phyloP scores from a whole-genome alignment of 1,140 invertebrate species.

The Propsilocerus akamusi region DNA sequence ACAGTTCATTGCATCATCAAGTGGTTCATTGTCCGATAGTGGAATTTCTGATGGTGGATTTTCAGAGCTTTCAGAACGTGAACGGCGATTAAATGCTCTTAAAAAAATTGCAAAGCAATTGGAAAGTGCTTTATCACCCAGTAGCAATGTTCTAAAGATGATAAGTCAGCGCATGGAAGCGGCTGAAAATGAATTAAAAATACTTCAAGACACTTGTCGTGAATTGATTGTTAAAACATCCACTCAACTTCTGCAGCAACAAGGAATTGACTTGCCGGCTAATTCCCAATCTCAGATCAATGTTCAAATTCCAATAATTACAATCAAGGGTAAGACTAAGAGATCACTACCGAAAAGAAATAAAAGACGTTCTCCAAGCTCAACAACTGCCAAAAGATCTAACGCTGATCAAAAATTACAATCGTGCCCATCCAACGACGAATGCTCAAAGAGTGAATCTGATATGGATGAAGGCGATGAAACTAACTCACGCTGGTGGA shows the following conservation, averaged over 20 bases:
- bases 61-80: slow-evolving; percentile 45
- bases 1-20: slow-evolving; percentile 22
- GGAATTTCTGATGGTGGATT: slow-evolving; percentile 54
- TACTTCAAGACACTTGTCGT: slow-evolving; percentile 57
- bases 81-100: slow-evolving; percentile 43
- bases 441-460: slow-evolving; percentile 14
- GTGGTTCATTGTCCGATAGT: slow-evolving; percentile 45
- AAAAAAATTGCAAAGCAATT: slow-evolving; percentile 43
- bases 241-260: slow-evolving; percentile 26
- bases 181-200: slow-evolving; percentile 58
- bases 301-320: slow-evolving; percentile 3
- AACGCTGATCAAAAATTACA: slow-evolving; percentile 7
- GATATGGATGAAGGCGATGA: slow-evolving; percentile 22
- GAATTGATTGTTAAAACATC: slow-evolving; percentile 49
- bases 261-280: not conserved
- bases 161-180: slow-evolving; percentile 50
- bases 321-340: slow-evolving; percentile 9
- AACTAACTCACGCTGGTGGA: slow-evolving; percentile 13
- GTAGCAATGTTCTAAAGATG: slow-evolving; percentile 37
- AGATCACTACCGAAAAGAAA: slow-evolving; percentile 11
- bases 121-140: slow-evolving; percentile 42
- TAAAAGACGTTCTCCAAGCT: slow-evolving; percentile 1
- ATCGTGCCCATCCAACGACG: not conserved
- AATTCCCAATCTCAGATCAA: not conserved
- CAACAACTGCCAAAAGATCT: slow-evolving; percentile 10